phyloP scores from a whole-genome alignment of 2,797 vertebrate genomes.

The Hippopotamyrus pictus region DNA sequence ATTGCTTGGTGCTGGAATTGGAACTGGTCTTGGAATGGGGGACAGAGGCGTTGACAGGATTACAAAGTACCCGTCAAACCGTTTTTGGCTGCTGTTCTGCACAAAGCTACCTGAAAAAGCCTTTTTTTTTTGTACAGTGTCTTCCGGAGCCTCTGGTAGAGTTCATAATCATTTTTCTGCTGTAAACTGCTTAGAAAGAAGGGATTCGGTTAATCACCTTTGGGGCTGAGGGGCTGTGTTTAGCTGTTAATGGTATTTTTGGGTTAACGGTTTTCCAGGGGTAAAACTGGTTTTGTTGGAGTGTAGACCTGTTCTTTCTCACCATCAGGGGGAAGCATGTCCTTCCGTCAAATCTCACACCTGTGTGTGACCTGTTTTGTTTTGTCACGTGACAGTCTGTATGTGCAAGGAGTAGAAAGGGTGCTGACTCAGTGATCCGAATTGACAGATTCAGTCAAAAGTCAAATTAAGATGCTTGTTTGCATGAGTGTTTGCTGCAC shows the following conservation, averaged over 20 bases:
- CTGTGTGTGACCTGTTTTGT: neutral
- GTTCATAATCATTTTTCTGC: neutral
- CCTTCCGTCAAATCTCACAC: neutral
- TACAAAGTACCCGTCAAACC: constrained; percentile 58
- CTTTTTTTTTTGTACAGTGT: constrained; percentile 27
- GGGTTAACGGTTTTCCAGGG: neutral
- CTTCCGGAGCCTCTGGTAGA: neutral
- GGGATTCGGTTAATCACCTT: neutral
- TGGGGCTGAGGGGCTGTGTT: neutral
- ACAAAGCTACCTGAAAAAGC: constrained; percentile 24
- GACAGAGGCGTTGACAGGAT: constrained; percentile 16
- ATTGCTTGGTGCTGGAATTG: constrained; percentile 15
- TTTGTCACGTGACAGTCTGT: neutral
- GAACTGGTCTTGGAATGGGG: neutral
- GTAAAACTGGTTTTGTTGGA: neutral
- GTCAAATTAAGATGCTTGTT: neutral
- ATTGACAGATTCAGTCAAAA: neutral
- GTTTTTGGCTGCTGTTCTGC: neutral
- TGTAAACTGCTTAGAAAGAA: neutral
- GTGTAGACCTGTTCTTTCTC: neutral
- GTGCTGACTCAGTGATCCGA: neutral
- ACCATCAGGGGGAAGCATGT: neutral
- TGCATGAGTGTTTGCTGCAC: neutral
- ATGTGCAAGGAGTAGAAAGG: neutral
- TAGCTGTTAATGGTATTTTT: neutral